Evolutionary conservation across 2,113 vertebrate species (phyloP).

Genomic region (Artemisiospiza belli): DNA sequence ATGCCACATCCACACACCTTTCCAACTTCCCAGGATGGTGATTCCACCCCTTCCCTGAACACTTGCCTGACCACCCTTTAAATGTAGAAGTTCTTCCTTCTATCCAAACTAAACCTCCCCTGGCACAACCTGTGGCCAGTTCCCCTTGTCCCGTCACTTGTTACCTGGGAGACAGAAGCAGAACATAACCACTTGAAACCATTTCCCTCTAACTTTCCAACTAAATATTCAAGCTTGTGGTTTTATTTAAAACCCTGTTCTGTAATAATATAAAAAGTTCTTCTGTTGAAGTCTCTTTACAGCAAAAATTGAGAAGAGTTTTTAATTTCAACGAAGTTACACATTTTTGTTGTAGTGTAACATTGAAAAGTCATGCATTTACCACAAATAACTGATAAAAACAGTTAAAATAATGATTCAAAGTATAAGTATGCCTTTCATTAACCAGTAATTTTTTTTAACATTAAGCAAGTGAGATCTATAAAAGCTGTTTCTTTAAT

Average conservation of each 20-base stretch:
- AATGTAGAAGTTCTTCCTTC: not conserved
- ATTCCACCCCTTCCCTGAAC: not conserved
- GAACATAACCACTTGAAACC: not conserved
- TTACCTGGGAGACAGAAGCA: not conserved
- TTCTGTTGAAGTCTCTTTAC: not conserved
- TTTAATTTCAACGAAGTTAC: not conserved
- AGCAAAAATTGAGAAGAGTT: not conserved
- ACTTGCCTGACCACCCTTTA: not conserved
- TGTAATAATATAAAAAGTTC: not conserved
- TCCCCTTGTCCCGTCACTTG: not conserved
- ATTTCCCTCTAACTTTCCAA: not conserved
- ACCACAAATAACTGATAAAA: not conserved
- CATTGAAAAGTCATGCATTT: not conserved
- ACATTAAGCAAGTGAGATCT: not conserved
- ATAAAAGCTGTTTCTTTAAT: conserved; percentile 60
- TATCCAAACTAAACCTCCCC: not conserved
- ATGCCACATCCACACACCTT: not conserved
- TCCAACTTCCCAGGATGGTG: not conserved
- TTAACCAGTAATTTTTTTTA: not conserved
- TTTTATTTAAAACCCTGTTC: not conserved
- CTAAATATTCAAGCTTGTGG: not conserved
- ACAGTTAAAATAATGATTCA: not conserved
- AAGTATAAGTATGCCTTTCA: not conserved
- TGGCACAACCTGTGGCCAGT: not conserved
- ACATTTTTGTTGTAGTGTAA: not conserved